Evolutionary conservation across 37 sponge, comb jelly and placozoan genomes (phyloP).

Genomic region (Ephydatia muelleri): DNA sequence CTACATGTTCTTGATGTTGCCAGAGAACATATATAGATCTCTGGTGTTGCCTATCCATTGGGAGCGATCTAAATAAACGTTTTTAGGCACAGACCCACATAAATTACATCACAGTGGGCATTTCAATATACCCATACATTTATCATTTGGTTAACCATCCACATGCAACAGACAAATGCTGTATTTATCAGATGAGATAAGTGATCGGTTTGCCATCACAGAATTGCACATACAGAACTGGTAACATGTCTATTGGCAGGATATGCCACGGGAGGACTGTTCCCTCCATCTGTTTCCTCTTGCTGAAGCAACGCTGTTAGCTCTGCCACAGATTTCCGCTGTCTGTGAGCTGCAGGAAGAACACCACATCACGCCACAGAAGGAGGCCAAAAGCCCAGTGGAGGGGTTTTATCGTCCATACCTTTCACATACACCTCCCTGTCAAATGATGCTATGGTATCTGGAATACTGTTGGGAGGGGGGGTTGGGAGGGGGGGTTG

Average conservation of each 20-base stretch:
- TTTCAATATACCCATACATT: no score
- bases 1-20: no score
- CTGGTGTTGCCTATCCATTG: no score
- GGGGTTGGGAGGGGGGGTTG: no score
- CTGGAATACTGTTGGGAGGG: slow-evolving; percentile 10
- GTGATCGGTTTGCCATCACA: slow-evolving; percentile 17
- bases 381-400: neutral
- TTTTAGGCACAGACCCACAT: no score
- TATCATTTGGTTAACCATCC: no score
- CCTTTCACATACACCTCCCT: slow-evolving; percentile 54
- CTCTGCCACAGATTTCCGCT: slow-evolving; percentile 15
- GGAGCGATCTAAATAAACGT: no score
- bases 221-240: slow-evolving; percentile 21
- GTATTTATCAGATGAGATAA: neutral
- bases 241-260: neutral
- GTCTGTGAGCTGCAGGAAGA: slow-evolving; percentile 13
- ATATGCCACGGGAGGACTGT: neutral
- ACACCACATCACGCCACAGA: neutral
- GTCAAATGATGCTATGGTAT: slow-evolving; percentile 37
- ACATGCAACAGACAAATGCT: no score
- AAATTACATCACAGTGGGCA: no score
- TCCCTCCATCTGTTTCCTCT: slow-evolving; percentile 3
- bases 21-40: no score
- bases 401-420: neutral
- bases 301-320: neutral